Evolutionary conservation across 2,113 vertebrate genomes (phyloP).

Genomic region (Petromus typicus): DNA sequence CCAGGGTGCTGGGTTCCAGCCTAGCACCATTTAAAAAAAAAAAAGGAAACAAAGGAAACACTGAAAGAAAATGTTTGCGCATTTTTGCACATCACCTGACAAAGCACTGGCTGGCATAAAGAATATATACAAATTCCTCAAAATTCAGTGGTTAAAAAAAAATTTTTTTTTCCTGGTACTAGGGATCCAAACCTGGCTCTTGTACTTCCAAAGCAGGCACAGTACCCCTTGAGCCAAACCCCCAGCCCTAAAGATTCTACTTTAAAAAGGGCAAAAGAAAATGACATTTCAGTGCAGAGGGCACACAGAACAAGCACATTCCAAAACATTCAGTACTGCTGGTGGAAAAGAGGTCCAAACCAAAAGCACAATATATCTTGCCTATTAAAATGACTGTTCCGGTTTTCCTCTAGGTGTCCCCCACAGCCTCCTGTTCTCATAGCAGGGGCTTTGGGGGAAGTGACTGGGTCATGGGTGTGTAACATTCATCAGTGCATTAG

Average conservation of each 20-base stretch:
- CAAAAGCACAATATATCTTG: not conserved
- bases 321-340: not conserved
- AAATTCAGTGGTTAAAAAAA: not conserved
- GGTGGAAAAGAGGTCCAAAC: not conserved
- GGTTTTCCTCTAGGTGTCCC: not conserved
- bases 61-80: not conserved
- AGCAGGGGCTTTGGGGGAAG: not conserved
- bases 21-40: not conserved
- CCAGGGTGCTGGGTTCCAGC: not conserved
- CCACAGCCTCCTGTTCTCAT: not conserved
- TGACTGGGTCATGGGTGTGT: not conserved
- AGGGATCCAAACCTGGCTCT: too few species aligned
- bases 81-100: not conserved
- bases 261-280: not conserved
- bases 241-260: too few species aligned
- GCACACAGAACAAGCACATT: not conserved
- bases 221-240: too few species aligned
- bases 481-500: not conserved
- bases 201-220: too few species aligned
- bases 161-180: too few species aligned
- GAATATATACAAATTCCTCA: not conserved
- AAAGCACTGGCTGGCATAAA: not conserved
- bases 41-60: not conserved
- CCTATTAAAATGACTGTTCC: not conserved
- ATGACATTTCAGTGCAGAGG: not conserved